Conservation (phyloP, 2,797 vertebrate genomes). For the Hippocampus kuda region DNA sequence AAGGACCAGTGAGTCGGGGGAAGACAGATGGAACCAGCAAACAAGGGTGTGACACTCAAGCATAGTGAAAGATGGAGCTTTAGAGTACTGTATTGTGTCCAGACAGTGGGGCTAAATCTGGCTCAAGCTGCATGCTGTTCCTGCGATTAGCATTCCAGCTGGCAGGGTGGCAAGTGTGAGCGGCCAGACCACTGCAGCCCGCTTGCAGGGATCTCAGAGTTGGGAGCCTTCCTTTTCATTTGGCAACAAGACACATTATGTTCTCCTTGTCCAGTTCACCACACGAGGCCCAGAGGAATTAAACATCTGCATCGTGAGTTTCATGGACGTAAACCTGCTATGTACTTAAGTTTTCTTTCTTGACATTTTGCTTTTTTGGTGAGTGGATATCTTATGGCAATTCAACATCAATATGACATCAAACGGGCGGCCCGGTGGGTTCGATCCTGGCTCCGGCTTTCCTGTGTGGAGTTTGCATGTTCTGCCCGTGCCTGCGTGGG, state of each 20-base stretch:
- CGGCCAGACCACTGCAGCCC: slow-evolving; percentile 46
- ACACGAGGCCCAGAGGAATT: too few species aligned
- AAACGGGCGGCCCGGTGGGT: too few species aligned
- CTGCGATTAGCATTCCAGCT: slow-evolving; percentile 71
- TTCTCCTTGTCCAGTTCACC: too few species aligned
- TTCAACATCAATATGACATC: too few species aligned
- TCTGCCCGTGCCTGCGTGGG: too few species aligned
- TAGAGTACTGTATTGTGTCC: slow-evolving; percentile 47
- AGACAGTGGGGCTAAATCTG: slow-evolving; percentile 48
- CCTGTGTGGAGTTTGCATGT: too few species aligned
- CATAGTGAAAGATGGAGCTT: slow-evolving; percentile 36
- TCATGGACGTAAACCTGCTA: too few species aligned
- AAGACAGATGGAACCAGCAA: slow-evolving; percentile 39
- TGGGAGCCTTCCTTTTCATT: slow-evolving; percentile 41
- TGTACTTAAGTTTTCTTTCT: too few species aligned
- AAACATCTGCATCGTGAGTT: too few species aligned
- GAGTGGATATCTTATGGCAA: too few species aligned
- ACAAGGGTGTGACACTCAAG: slow-evolving; percentile 29
- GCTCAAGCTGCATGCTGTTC: slow-evolving; percentile 58
- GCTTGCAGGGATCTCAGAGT: slow-evolving; percentile 35
- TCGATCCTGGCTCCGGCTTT: too few species aligned
- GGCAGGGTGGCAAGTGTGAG: slow-evolving; percentile 51
- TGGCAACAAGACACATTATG: slow-evolving; percentile 28
- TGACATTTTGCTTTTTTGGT: too few species aligned
- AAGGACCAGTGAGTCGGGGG: not conserved